Conservation (phyloP, 2,113 vertebrate genomes). For the Leucoraja erinaceus region DNA sequence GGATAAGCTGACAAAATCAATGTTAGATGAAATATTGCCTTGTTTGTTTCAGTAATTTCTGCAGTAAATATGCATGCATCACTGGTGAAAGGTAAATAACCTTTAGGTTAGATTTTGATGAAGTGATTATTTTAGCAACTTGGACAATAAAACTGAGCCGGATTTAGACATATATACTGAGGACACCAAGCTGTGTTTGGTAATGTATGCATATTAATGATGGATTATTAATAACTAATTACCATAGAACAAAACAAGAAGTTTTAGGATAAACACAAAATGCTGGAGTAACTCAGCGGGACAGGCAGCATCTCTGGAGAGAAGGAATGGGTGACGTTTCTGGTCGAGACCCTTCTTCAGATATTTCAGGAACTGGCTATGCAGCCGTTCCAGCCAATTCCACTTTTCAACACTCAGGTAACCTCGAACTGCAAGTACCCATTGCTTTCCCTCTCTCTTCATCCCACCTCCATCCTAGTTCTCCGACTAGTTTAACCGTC, state of each 20-base stretch:
- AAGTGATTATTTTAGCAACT: neutral
- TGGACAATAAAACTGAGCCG: neutral
- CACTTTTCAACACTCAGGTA: no score
- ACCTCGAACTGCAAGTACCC: no score
- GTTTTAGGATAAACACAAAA: no score
- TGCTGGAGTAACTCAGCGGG: no score
- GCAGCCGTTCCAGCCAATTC: no score
- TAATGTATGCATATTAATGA: neutral
- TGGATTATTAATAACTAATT: neutral
- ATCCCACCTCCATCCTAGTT: no score
- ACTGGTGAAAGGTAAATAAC: neutral
- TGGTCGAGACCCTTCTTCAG: no score
- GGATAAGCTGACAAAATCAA: neutral
- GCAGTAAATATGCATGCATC: neutral
- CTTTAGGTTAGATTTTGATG: neutral
- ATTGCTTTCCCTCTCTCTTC: no score
- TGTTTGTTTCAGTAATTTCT: conserved; percentile 8
- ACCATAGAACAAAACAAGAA: neutral
- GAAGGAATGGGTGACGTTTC: no score
- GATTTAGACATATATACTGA: neutral
- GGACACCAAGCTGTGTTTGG: neutral
- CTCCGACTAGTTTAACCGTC: no score
- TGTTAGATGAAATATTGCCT: neutral
- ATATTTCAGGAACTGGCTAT: no score
- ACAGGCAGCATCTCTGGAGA: no score